Evolutionary conservation across 2,888 invertebrate species (phyloP), one percentile per base, ranked within the genome.

Genomic region (Drosophila setosimentum): DNA sequence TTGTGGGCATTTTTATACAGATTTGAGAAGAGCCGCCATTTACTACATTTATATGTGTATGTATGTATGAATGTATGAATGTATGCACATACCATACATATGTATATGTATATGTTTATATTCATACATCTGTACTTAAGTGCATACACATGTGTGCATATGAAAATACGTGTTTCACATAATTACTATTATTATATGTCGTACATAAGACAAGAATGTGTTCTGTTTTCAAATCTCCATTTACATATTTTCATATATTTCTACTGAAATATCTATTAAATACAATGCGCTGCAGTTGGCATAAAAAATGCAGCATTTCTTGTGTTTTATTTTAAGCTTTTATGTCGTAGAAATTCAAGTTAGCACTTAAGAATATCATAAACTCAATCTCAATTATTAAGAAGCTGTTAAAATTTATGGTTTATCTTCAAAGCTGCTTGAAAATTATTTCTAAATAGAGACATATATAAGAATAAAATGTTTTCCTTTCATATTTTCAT

Each of bases 21-120:
- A 62, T 68, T 48, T 68, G 62, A 78, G 65, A 61, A 32, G 45
- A 60, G 72, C 78, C 79, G 78, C 75, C 72, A 72, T 78, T 78
- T 71, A 63, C 30, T 45, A 18, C 27, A 55, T 8, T 50, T 24
- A 6, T 33, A 65, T 30, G 13, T 50, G 40, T n/a, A 74, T 61
- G 37, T 21, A 57, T 32, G 58, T 21, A 7, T n/a, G n/a, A n/a
- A 30, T 29, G 24, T 2, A 55, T 18, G 30, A 50, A 54, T 54
- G 30, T 21, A 64, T 32, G 37, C 3, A 18, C 40, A 40, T n/a
- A 4, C n/a, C 40, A n/a, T 5, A n/a, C n/a, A 50, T 66, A 37
- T 53, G 45, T 58, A 1, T 60, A n/a, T 32, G 37, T 48, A 45
- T 58, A 50, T 45, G 7, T n/a, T 42, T 42, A 11, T 13, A 55